A percentile compares a stretch with the other conserved stretches of the same genome.
Evolutionary conservation across 2,797 vertebrate genomes (phyloP).

Genomic region (Tragelaphus oryx): DNA sequence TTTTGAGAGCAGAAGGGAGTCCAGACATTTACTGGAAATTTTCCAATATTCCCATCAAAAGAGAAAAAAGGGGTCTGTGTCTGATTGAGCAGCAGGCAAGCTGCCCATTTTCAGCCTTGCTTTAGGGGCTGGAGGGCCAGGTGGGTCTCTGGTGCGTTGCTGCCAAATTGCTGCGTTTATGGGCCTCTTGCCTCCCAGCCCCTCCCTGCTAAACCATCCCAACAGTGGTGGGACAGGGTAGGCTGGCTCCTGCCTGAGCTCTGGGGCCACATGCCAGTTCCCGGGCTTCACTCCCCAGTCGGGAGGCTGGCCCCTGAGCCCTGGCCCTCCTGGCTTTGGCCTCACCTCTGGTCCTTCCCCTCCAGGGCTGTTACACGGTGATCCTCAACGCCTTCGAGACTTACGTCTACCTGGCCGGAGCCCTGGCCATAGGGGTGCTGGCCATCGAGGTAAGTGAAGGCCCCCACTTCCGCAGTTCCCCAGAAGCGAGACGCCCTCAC

Average conservation of each 20-base stretch:
- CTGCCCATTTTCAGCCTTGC: background rate
- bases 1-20: background rate
- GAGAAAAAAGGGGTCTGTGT: background rate
- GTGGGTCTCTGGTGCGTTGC: background rate
- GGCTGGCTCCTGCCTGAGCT: background rate
- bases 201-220: too few species aligned
- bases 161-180: accelerated
- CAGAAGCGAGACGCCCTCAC: accelerated
- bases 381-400: slow-evolving; percentile 92
- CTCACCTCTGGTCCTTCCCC: background rate
- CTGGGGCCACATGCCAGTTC: background rate
- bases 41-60: background rate
- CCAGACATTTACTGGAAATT: background rate
- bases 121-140: background rate
- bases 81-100: accelerated
- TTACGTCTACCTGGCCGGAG: slow-evolving; percentile 93
- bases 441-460: slow-evolving; percentile 87
- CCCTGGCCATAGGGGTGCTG: slow-evolving; percentile 90
- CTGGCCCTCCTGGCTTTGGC: background rate
- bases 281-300: accelerated
- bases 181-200: background rate
- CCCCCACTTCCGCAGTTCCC: background rate
- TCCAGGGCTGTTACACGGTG: slow-evolving; percentile 92
- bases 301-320: background rate
- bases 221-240: accelerated